A percentile compares a stretch with the other conserved stretches of the same genome.
These are phyloP conservation scores for Eospalax fontanierii DNA, from an alignment of 2,797 vertebrate genomes.

Conservation along the genomic window DNA sequence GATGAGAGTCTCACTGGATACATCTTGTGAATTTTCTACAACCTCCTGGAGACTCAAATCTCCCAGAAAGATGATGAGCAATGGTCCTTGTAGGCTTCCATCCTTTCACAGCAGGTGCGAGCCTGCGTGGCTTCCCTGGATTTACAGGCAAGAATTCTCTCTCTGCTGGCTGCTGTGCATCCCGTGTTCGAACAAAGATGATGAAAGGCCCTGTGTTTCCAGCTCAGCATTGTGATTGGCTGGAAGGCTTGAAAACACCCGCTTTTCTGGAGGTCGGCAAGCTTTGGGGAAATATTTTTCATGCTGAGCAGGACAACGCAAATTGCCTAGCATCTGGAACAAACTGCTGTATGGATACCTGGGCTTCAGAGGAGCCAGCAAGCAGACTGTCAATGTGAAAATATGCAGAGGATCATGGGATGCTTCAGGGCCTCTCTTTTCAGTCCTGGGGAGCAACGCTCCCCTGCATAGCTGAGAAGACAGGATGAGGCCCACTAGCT, in stretches of 20 bases:
- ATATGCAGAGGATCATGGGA: not conserved
- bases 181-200: conserved; percentile 2
- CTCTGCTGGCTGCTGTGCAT: not conserved
- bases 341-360: conserved; percentile 56
- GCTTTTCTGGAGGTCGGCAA: conserved; percentile 61
- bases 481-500: not conserved
- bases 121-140: not conserved
- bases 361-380: not conserved
- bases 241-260: conserved; percentile 59
- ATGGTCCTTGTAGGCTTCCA: not conserved
- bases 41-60: not conserved
- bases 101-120: conserved; percentile 27
- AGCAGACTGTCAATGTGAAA: conserved; percentile 6
- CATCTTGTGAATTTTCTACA: not conserved
- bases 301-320: conserved; percentile 59
- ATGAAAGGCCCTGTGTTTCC: conserved; percentile 69
- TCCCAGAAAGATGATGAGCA: conserved; percentile 9
- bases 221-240: conserved; percentile 58
- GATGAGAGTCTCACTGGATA: not conserved
- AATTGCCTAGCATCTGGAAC: conserved; percentile 73
- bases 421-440: rapidly evolving
- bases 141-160: conserved; percentile 15
- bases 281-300: conserved; percentile 69
- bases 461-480: not conserved
- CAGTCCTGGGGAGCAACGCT: not conserved